These are phyloP conservation scores for Agriopis aurantiaria DNA, from an alignment of 2,888 invertebrate genomes.

Conservation along the genomic window DNA sequence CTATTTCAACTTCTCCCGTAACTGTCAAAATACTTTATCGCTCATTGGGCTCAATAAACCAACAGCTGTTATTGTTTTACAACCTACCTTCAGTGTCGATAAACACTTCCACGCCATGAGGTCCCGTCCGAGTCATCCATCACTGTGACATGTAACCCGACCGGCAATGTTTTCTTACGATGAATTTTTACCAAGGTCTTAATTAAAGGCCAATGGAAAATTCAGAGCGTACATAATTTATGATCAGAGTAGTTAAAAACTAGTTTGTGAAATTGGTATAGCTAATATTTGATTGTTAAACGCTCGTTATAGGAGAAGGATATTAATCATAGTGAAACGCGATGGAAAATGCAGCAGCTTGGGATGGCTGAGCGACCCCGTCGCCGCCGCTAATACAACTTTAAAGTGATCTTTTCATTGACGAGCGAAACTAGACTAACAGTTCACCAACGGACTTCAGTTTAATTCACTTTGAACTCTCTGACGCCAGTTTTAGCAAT, in stretches of 20 bases:
- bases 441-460: constrained; percentile 52
- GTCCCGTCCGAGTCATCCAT: constrained; percentile 19
- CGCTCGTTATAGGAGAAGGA: constrained; percentile 52
- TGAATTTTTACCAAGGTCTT: constrained; percentile 13
- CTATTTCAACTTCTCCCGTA: constrained; percentile 29
- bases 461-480: constrained; percentile 62
- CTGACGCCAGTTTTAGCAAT: constrained; percentile 49
- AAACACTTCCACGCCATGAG: constrained; percentile 25
- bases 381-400: constrained; percentile 54
- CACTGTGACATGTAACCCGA: constrained; percentile 17
- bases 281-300: constrained; percentile 56
- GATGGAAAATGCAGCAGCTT: constrained; percentile 47
- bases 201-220: constrained; percentile 13
- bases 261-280: constrained; percentile 50
- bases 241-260: constrained; percentile 18
- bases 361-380: constrained; percentile 38
- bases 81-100: constrained; percentile 26
- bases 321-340: constrained; percentile 59
- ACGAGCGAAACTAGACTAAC: constrained; percentile 56
- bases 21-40: constrained; percentile 40
- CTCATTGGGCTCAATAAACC: constrained; percentile 27
- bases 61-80: constrained; percentile 33
- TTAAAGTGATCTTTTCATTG: constrained; percentile 67
- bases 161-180: constrained; percentile 15
- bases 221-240: constrained; percentile 13